phyloP scores from a whole-genome alignment of 2,888 invertebrate genomes.

The Tricholauxania praeusta region DNA sequence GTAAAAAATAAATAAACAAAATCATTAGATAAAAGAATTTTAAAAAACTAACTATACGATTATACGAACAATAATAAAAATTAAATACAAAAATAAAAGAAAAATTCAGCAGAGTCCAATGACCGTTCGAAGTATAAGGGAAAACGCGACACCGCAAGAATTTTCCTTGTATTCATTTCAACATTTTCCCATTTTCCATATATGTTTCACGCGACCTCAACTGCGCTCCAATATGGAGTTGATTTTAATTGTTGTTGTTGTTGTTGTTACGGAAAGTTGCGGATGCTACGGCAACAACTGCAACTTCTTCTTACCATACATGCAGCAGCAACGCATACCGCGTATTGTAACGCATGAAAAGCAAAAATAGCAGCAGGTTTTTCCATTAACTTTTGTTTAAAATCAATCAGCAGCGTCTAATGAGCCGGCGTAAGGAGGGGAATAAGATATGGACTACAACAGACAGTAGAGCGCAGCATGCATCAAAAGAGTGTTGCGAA shows the following conservation, averaged over 20 bases:
- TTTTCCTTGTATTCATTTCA: conserved; percentile 51
- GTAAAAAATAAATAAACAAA: conserved; percentile 44
- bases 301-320: conserved; percentile 9
- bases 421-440: not conserved
- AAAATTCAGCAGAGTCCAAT: not conserved
- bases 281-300: conserved; percentile 2
- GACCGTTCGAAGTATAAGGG: not conserved
- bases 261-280: not conserved
- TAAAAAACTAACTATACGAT: conserved; percentile 1
- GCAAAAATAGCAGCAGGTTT: conserved; percentile 52
- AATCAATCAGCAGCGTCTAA: conserved; percentile 59
- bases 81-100: not conserved
- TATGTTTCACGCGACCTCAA: conserved; percentile 54
- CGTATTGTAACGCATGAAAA: conserved; percentile 23
- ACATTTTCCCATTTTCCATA: conserved; percentile 58
- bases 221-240: conserved; percentile 47
- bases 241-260: conserved; percentile 46
- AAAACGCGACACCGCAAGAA: conserved; percentile 43
- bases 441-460: too few relatives aligned
- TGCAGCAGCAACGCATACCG: conserved; percentile 20
- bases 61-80: not conserved
- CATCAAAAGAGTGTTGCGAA: too few relatives aligned
- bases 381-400: conserved; percentile 58
- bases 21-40: not conserved
- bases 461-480: too few relatives aligned